Percentiles rank a stretch among this genome's conserved stretches.
Evolutionary conservation across 2,888 invertebrate species (phyloP).

Genomic region (Archips xylosteana): DNA sequence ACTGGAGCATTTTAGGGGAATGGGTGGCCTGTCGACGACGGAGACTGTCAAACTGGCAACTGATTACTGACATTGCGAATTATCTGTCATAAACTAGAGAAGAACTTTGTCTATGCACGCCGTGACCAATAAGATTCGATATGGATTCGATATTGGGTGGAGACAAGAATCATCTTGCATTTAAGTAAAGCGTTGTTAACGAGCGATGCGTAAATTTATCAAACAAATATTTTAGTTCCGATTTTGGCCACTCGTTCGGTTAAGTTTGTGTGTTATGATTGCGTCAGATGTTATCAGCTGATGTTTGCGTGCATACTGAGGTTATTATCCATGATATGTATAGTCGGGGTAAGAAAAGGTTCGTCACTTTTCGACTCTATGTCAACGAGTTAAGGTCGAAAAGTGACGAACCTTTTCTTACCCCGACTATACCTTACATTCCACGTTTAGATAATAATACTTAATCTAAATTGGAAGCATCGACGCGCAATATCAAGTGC

Average conservation of each 20-base stretch:
- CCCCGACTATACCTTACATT: too few species aligned
- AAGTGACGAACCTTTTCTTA: too few species aligned
- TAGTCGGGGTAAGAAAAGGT: too few species aligned
- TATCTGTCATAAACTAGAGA: background rate
- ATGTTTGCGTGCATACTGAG: constrained; percentile 15
- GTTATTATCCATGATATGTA: constrained; percentile 4
- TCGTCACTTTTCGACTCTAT: too few species aligned
- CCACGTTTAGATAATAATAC: constrained; percentile 5
- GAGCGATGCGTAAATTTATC: background rate
- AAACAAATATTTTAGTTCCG: background rate
- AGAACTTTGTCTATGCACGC: constrained; percentile 8
- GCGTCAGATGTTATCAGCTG: constrained; percentile 3
- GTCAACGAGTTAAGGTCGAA: too few species aligned
- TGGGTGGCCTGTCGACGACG: constrained; percentile 6
- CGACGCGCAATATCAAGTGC: background rate
- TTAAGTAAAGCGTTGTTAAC: too few species aligned
- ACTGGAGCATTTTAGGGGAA: constrained; percentile 13
- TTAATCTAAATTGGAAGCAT: background rate
- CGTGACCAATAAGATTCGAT: constrained; percentile 3
- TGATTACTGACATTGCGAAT: constrained; percentile 7
- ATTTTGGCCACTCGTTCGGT: background rate
- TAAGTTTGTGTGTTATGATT: background rate
- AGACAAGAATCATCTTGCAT: too few species aligned
- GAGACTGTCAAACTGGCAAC: constrained; percentile 19
- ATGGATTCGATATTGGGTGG: too few species aligned